Evolutionary conservation across 2,888 invertebrate genomes (phyloP), one percentile per base, ranked within the genome.

Genomic region (Leistus spinibarbis): DNA sequence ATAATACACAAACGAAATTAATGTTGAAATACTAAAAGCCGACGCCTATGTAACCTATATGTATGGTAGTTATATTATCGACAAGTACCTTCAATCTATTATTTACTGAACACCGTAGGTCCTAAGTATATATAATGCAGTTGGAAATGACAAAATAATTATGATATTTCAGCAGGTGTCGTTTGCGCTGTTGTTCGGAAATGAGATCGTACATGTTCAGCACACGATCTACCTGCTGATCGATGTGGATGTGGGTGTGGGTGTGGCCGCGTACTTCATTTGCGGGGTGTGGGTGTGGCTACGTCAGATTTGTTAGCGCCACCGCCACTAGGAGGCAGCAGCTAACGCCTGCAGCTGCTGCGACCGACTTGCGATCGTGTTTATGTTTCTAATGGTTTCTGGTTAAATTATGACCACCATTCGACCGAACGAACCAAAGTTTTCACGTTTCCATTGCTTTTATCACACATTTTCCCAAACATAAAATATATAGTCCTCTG

Each of bases 141-240:
- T 40, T 24, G 7, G 24, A 24, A 7, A 24, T 40, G 7, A 10
- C 40, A 13, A 7, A 2, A 40, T 40, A 40, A 40, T 40, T 40
- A 40, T 3, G 3, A 1, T 40, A 13, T 13, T 40, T 40, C 40
- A 40, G 1, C 40, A 40, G 7, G 3, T 40, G 40, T 13, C 13
- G 40, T 40, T 4, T 7, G 40, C 40, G 40, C 40, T 40, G 40
- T 7, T 40, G 5, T 40, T 5, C 40, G 7, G 40, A 40, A 40
- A 60, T 17, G 19, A 60, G 60, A 60, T 60, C 60, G 60, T 60
- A 60, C 13, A 60, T 22, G 60, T 60, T 60, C 60, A 22, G 10
- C 20, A 19, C 60, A 60, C 60, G 60, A 60, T 20, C 17, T 22
- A 60, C 60, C 22, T 60, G 60, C 20, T 60, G 60, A 60, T 60